Evolutionary conservation across 2,113 vertebrate species (phyloP), one percentile per base, ranked within the genome.

Genomic region (Cephalopholis sonnerati): DNA sequence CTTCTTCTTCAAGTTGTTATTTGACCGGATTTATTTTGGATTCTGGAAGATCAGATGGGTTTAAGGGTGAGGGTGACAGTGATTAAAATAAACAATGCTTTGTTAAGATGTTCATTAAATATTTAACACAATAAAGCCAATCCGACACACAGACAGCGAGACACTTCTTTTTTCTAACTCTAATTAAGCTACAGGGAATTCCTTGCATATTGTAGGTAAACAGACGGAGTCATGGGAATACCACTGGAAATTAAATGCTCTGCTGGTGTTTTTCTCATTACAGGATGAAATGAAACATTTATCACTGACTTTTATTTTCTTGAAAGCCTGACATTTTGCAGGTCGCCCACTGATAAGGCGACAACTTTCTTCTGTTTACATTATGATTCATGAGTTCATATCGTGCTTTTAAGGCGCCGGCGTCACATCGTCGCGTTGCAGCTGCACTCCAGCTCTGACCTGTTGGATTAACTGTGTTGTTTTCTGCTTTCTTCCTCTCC

Each of bases 151-250:
- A 91, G 92, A 94, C 93, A 93, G 90, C 62, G 63, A 94, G 90
- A 87, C 86, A 72, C 83, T 92, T 91, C 93, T 93, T 86, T 92
- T 91, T 90, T 70, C 79, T 6, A 71, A 84, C 91, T 92, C 92
- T 96, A 96, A 96, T 96, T 95, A 96, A 95, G 89, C 95, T 89
- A 92, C 92, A 82, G 95, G 95, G 96, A 96, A 93, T 96, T 95
- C 74, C 86, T 87, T 86, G 92, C 92, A 92, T 94, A 91, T 94
- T 94, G 94, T 93, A 95, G 93, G 94, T 95, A 95, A 96, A 96
- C 95, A 96, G 88, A 91, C 32, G 58, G 84, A 84, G 92, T 90
- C 91, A 50, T 88, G 94, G 95, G 95, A 94, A 94, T 95, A 94
- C 68, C 82, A 86, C 82, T 92, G 86, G 87, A 94, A 95, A 96